phyloP scores from a whole-genome alignment of 1,140 invertebrate species.

The Cherax quadricarinatus region DNA sequence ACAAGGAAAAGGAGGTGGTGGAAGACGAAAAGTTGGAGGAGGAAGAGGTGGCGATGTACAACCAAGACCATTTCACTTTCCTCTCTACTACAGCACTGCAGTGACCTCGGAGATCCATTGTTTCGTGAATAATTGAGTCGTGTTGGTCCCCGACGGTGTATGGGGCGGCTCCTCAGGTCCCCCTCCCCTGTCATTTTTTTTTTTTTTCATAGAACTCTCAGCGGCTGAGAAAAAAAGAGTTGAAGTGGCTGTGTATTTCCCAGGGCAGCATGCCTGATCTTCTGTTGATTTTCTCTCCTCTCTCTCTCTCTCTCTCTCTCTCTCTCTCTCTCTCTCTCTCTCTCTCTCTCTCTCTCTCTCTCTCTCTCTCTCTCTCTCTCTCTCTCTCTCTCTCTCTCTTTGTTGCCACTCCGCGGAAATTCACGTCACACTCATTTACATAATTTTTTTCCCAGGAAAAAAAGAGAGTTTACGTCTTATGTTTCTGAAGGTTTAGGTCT shows the following conservation, averaged over 20 bases:
- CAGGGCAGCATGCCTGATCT: neutral
- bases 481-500: neutral
- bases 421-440: neutral
- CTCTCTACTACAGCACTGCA: neutral
- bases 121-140: constrained; percentile 19
- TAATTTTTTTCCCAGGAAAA: neutral
- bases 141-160: neutral
- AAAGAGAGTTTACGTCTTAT: neutral
- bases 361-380: no score
- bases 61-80: neutral
- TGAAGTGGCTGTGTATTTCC: neutral
- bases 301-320: no score
- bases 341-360: no score
- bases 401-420: neutral
- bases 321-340: no score
- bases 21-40: neutral
- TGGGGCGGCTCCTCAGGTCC: neutral
- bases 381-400: no score
- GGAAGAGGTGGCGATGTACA: neutral
- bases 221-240: neutral
- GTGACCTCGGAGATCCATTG: neutral
- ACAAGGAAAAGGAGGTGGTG: neutral
- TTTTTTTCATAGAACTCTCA: neutral
- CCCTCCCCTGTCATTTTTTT: neutral
- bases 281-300: no score